Base-by-base conservation (phyloP, 2,888 invertebrate genomes). In the Spodoptera exigua region DNA sequence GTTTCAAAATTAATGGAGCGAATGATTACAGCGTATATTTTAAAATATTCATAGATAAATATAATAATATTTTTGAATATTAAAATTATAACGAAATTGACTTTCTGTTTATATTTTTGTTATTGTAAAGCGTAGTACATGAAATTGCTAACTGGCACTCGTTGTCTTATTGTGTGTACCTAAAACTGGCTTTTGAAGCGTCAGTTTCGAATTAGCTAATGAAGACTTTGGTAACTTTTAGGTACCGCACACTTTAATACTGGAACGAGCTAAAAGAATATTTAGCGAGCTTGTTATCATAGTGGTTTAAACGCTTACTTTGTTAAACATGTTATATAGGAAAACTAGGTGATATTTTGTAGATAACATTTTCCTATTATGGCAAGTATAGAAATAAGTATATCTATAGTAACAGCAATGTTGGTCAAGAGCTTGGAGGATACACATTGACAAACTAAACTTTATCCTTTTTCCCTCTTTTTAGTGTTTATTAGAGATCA, bases 31-130 rank as follows among this genome's bases (percentile, higher is more conserved):
- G 37, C 16, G 51, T 67, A 69, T 58, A 46, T 55, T 63, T 63
- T 32, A 2, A 9, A 56, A 62, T 45, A 62, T n/a, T 27, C 56
- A 53, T 56, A 67, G 39, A 34, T 44, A 43, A 68, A 60, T 47
- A 67, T 45, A n/a, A n/a, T n/a, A n/a, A n/a, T n/a, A n/a, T n/a
- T n/a, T n/a, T n/a, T n/a, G n/a, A n/a, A n/a, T n/a, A n/a, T n/a
- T 52, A 16, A 12, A 32, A 56, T 39, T 40, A 39, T 34, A 45
- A 53, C 48, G 13, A 69, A 53, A 36, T 74, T 55, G 49, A 48
- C 39, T 69, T 62, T 44, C 61, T 61, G 52, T 47, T 55, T 47
- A 71, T 43, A 55, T 72, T 60, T 63, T 72, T 76, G 61, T 67
- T 60, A 27, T 41, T 39, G 34, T 53, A 14, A 53, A 51, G 43